These are phyloP conservation scores for Babylonia areolata DNA, from an alignment of 1,140 invertebrate genomes.

Conservation along the genomic window DNA sequence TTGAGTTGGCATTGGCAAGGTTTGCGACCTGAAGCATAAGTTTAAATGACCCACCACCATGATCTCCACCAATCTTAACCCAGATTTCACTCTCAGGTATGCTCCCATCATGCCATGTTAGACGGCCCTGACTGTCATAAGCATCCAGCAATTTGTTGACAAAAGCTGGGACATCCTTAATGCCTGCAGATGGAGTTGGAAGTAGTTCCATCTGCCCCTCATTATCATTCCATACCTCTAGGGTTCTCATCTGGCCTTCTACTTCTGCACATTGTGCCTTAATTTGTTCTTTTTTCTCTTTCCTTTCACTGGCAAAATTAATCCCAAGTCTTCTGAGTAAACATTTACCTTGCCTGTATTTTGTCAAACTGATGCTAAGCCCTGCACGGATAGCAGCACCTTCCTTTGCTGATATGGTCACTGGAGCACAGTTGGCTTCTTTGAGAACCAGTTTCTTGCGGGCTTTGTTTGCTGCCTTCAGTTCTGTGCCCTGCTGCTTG, in stretches of 20 bases:
- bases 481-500: conserved; percentile 7
- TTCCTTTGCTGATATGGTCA: background rate
- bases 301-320: background rate
- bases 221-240: background rate
- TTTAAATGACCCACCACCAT: conserved; percentile 22
- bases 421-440: background rate
- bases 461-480: background rate
- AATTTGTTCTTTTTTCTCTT: too few relatives aligned
- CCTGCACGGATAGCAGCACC: background rate
- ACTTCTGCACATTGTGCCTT: background rate
- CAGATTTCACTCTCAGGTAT: conserved; percentile 31
- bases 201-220: background rate
- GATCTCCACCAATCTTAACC: conserved; percentile 35
- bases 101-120: conserved; percentile 22
- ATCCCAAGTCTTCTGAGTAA: background rate
- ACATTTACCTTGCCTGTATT: background rate
- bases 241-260: background rate
- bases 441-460: background rate
- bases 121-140: background rate
- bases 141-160: conserved; percentile 5
- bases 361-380: background rate
- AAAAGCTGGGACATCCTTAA: background rate
- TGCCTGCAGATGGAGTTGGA: background rate
- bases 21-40: conserved; percentile 31
- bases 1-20: conserved; percentile 17